Base-by-base conservation (phyloP, 2,113 vertebrate genomes). In the Atlantisia rogersi region DNA sequence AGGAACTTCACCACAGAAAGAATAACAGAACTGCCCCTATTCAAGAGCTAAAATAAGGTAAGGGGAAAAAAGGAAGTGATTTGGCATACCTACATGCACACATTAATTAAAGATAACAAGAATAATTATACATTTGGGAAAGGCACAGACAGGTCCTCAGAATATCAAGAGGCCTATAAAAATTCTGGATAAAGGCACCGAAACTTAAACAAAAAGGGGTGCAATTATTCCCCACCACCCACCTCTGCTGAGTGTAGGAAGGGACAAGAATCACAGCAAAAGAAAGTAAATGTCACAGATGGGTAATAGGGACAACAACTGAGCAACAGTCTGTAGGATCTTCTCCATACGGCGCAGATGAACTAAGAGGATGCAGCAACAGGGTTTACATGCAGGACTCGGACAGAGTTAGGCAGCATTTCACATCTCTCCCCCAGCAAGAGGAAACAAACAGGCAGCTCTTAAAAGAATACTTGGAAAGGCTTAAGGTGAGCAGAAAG, bases 51-150 rank as follows among this genome's bases (percentile, higher is more conserved):
- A 60, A 94, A 92, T 81, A 91, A 93, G 68, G 32, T 25, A 6
- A 70, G 52, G 39, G 76, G 82, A 80, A 44, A 86, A 84, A 90
- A 95, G 39, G 68, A 91, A 93, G 60, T 35, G 21, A 94, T 94
- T 86, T 52, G 35, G 68, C 71, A 75, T 89, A 83, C 26, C 79
- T 88, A 53, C 0, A 1, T 92, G 80, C 65, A 91, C 32, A 6
- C 64, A 84, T 90, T 95, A 94, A 95, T 95, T 96, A 92, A 92
- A 86, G 65, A 88, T 86, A 95, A 78, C n/a, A 59, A 83, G 86
- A 75, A 86, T 94, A 96, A 92, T 97, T 97, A 95, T 56, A 92
- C 21, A 75, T 35, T 88, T 83, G n/a, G 48, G 53, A 86, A 93
- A 95, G 60, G 82, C 82, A 68, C 93, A 90, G 95, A 94, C 90